Evolutionary conservation across 2,113 vertebrate species (phyloP).

Genomic region (Scomber scombrus): DNA sequence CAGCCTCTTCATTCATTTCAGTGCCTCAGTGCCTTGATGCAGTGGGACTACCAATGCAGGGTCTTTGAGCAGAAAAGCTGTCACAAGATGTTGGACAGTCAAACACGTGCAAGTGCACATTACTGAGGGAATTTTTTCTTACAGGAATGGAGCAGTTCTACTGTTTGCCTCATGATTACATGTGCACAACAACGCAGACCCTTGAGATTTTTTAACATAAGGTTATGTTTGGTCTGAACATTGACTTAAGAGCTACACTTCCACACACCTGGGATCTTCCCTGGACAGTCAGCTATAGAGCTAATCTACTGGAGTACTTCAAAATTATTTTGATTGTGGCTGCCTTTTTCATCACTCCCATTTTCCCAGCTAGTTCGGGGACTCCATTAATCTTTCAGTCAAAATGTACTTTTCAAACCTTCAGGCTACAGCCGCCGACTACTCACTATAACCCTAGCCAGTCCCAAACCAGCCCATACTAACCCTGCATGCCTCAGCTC

Average conservation of each 20-base stretch:
- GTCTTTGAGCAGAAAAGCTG: not conserved
- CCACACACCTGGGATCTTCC: conserved; percentile 11
- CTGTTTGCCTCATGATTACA: accelerated
- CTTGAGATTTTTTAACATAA: not conserved
- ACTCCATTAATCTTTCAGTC: conserved; percentile 44
- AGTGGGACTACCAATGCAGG: not conserved
- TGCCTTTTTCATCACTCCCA: conserved; percentile 33
- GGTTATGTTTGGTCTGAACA: not conserved
- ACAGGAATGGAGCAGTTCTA: not conserved
- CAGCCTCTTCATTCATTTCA: no score
- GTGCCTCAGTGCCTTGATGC: no score
- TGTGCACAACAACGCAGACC: not conserved
- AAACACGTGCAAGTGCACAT: not conserved
- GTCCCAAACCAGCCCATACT: conserved; percentile 19
- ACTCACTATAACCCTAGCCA: conserved; percentile 26
- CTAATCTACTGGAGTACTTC: not conserved
- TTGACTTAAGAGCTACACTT: not conserved
- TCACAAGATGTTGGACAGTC: not conserved
- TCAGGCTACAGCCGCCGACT: conserved; percentile 22
- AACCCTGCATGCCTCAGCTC: conserved; percentile 43
- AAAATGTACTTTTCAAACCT: conserved; percentile 38
- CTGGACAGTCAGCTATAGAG: not conserved
- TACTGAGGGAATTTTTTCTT: not conserved
- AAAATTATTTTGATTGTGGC: not conserved
- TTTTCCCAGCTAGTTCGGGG: conserved; percentile 8